A percentile compares a stretch with the other conserved stretches of the same genome.
phyloP scores from a whole-genome alignment of 1,140 invertebrate species.

The Ruditapes philippinarum region DNA sequence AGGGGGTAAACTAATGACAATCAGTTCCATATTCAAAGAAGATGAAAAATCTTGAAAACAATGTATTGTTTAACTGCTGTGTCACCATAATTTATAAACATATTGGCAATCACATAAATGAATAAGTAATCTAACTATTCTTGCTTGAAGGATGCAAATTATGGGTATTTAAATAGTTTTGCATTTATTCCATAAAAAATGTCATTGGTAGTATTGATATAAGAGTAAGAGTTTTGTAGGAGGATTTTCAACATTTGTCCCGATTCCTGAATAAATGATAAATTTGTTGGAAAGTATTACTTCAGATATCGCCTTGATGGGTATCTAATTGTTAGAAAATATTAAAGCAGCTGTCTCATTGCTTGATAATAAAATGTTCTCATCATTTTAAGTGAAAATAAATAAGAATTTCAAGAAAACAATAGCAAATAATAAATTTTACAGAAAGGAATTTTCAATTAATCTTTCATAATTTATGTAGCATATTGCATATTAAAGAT shows the following conservation, averaged over 20 bases:
- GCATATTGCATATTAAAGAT: no score
- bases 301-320: background rate
- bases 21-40: no score
- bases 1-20: no score
- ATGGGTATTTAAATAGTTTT: background rate
- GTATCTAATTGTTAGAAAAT: conserved; percentile 31
- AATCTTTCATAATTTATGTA: no score
- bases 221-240: conserved; percentile 3
- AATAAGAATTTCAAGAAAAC: no score
- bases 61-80: background rate
- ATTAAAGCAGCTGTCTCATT: conserved; percentile 8
- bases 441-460: no score
- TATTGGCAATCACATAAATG: background rate
- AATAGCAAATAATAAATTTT: no score
- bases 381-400: no score
- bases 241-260: background rate
- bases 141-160: background rate
- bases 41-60: no score
- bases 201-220: background rate
- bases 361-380: background rate
- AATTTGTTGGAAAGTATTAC: conserved; percentile 20
- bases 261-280: conserved; percentile 13
- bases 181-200: conserved; percentile 10
- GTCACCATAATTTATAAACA: background rate
- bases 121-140: background rate